Conservation (phyloP, 64 coral and sea anemone genomes). For the Orbicella faveolata region DNA sequence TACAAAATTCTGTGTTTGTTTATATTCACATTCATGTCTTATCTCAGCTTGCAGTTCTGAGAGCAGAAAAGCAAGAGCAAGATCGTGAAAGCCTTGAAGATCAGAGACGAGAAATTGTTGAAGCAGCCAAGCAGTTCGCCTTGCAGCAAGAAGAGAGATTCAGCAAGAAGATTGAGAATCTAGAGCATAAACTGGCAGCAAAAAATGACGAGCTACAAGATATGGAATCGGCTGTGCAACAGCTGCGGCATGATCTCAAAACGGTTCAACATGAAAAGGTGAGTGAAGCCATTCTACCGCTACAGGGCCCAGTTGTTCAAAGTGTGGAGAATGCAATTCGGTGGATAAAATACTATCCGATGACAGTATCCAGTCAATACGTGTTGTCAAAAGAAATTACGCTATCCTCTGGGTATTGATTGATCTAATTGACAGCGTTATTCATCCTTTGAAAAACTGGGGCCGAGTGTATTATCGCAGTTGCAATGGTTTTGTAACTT, state of each 20-base stretch:
- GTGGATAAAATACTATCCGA: no score
- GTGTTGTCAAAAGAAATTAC: no score
- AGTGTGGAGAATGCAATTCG: no score
- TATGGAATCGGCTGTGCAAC: slow-evolving; percentile 8
- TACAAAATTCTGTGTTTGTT: no score
- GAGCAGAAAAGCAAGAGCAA: slow-evolving; percentile 36
- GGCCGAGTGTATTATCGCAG: neutral
- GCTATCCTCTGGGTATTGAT: no score
- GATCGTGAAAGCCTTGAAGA: slow-evolving; percentile 37
- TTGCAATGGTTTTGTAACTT: no score
- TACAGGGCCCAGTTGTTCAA: no score
- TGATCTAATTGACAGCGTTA: no score
- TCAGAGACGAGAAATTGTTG: slow-evolving; percentile 46
- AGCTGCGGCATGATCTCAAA: slow-evolving; percentile 26
- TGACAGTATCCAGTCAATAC: no score
- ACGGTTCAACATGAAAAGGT: slow-evolving; percentile 48
- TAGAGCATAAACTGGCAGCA: neutral
- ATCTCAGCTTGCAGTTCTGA: slow-evolving; percentile 28
- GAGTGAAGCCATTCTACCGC: no score
- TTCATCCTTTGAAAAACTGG: no score
- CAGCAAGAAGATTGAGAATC: slow-evolving; percentile 1
- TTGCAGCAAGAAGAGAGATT: slow-evolving; percentile 55
- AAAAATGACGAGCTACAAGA: slow-evolving; percentile 32
- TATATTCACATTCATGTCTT: neutral
- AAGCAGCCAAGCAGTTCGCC: slow-evolving; percentile 59